Conservation (phyloP, 2,113 vertebrate genomes). For the Erinaceus europaeus region DNA sequence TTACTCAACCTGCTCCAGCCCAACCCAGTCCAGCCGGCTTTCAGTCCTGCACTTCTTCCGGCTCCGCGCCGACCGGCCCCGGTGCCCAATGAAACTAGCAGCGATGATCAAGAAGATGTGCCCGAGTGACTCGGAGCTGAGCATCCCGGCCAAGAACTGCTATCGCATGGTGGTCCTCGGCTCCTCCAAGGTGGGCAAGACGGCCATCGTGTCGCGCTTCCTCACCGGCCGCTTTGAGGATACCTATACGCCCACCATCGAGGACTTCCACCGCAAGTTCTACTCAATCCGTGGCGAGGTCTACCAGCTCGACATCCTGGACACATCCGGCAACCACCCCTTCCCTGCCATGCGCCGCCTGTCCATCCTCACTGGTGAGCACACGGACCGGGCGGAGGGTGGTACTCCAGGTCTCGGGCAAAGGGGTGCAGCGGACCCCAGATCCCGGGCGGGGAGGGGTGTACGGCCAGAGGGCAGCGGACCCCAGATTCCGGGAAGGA, state of each 20-base stretch:
- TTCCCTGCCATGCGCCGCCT: constrained; percentile 98
- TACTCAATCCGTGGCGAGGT: constrained; percentile 97
- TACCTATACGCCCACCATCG: constrained; percentile 97
- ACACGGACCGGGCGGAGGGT: accelerated
- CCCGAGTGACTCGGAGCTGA: constrained; percentile 89
- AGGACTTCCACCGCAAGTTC: constrained; percentile 99
- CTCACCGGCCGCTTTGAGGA: constrained; percentile 96
- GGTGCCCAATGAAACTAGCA: constrained; percentile 81
- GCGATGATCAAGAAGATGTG: constrained; percentile 98
- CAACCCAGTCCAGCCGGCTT: not conserved
- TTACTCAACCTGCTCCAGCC: not conserved
- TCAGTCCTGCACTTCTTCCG: constrained; percentile 49
- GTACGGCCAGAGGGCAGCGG: not conserved
- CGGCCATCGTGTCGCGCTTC: constrained; percentile 96
- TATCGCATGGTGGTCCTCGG: constrained; percentile 98
- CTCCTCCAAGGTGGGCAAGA: constrained; percentile 98
- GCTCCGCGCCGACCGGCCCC: not conserved
- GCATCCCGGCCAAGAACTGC: constrained; percentile 96
- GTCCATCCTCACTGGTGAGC: constrained; percentile 96
- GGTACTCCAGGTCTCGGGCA: not conserved
- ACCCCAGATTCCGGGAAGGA: too few species aligned
- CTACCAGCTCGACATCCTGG: constrained; percentile 97
- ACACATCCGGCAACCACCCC: constrained; percentile 96
- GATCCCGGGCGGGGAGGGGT: not conserved
- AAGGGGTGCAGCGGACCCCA: not conserved